phyloP scores from a whole-genome alignment of 23 tunicate species.

The Styela clava region DNA sequence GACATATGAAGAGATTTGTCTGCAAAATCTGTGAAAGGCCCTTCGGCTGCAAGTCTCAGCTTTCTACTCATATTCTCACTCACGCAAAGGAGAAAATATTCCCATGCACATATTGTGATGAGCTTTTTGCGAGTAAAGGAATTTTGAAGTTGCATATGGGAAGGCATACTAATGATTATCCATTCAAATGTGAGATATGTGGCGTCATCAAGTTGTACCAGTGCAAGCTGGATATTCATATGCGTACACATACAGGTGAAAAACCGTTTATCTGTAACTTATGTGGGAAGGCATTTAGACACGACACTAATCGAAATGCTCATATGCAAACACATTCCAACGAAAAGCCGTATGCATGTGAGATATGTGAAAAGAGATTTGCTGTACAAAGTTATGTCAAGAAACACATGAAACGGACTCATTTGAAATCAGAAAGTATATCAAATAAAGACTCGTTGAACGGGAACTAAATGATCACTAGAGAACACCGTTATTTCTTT shows the following conservation, averaged over 20 bases:
- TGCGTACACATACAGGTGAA: neutral
- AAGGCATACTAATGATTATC: neutral
- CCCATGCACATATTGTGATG: neutral
- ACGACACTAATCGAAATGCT: slow-evolving; percentile 38
- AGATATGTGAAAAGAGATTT: slow-evolving; percentile 44
- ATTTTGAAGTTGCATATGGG: neutral
- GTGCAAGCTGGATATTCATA: neutral
- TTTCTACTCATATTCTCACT: neutral
- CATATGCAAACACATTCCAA: slow-evolving; percentile 47
- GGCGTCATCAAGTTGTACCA: neutral
- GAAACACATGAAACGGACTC: no score
- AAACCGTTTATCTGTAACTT: slow-evolving; percentile 33
- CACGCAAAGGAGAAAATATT: neutral
- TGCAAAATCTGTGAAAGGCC: neutral
- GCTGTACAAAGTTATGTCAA: slow-evolving; percentile 45
- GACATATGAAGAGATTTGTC: neutral
- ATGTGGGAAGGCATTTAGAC: slow-evolving; percentile 63
- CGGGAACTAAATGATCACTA: no score
- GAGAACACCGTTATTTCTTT: no score
- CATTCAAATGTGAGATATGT: neutral
- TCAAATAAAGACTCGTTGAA: no score
- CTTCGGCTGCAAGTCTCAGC: neutral
- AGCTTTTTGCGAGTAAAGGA: neutral
- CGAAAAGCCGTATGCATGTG: slow-evolving; percentile 49
- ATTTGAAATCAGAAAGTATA: no score